Evolutionary conservation across 2,888 invertebrate genomes (phyloP), one percentile per base, ranked within the genome.

Genomic region (Leucoma salicis): DNA sequence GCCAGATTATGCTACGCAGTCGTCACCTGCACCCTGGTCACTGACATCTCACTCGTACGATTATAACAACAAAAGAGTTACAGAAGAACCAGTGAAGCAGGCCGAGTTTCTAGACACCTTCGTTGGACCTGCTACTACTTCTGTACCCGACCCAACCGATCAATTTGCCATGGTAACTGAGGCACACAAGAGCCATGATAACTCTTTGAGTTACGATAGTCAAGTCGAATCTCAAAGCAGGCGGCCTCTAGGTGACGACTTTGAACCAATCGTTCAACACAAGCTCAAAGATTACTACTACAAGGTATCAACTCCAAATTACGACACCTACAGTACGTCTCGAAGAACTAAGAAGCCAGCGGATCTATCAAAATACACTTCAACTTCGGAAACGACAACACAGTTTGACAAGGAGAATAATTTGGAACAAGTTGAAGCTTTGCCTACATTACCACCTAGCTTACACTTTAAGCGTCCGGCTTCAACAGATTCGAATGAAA

Each of bases 281-380:
- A 87, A 88, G 49, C 74, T 87, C 10, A 87, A 85, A 58, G 89
- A 89, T 43, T 87, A 88, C 63, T 89, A 88, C 52, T 88, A 89
- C 42, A 86, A 78, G 60, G 83, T 87, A 36, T 85, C 87, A 35
- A 86, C 87, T 43, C 80, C 87, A 15, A 49, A 70, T 13, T 82
- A 85, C 54, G 78, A 79, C 31, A 82, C 85, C 33, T 69, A 76
- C 28, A 73, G 64, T 43, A 63, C 76, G 13, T 59, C 76, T 46
- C 77, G 79, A 71, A 72, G 85, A 68, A 84, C 80, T 49, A 87
- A 84, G 59, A 86, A 82, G 46, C 83, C 85, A 11, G 77, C 57
- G 27, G 82, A 83, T 54, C 46, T 72, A 15, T 57, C 65, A 2
- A 71, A 58, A 45, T 57, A 60, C 32, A 64, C 70, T 24, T 46